A percentile compares a stretch with the other conserved stretches of the same genome.
These are phyloP conservation scores for Aproaerema taeniolella DNA, from an alignment of 2,888 invertebrate species.

Conservation along the genomic window DNA sequence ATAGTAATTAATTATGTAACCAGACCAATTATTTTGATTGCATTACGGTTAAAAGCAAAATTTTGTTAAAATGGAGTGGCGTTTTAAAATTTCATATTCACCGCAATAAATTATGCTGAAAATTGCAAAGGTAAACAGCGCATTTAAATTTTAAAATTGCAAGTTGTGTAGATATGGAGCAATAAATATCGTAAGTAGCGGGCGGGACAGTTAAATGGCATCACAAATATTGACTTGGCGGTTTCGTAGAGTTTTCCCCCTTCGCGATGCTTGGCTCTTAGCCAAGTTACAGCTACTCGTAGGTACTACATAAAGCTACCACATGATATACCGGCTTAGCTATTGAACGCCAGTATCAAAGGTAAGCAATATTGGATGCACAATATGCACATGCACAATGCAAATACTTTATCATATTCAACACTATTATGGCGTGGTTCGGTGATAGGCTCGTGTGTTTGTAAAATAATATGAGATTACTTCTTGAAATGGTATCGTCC, in stretches of 20 bases:
- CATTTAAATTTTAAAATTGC: background rate
- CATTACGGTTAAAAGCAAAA: too few species aligned
- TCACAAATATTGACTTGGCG: constrained; percentile 67
- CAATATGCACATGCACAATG: too few species aligned
- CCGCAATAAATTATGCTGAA: too few species aligned
- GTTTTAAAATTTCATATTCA: too few species aligned
- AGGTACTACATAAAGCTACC: background rate
- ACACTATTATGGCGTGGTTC: too few species aligned
- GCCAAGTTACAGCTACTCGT: constrained; percentile 24
- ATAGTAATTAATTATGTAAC: too few species aligned
- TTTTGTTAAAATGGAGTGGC: too few species aligned
- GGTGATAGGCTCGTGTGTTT: too few species aligned
- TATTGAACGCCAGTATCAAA: background rate
- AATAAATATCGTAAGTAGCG: constrained; percentile 44
- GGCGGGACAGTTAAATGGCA: constrained; percentile 54
- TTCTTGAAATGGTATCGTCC: too few species aligned
- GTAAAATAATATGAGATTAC: too few species aligned
- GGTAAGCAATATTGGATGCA: background rate
- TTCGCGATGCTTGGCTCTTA: constrained; percentile 26
- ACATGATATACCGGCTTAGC: background rate
- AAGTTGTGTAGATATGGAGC: constrained; percentile 33
- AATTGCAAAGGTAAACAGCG: constrained; percentile 5
- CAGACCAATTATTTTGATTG: too few species aligned
- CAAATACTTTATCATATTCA: too few species aligned
- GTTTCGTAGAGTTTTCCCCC: constrained; percentile 38